Evolutionary conservation across 2,113 vertebrate species (phyloP), one percentile per base, ranked within the genome.

Genomic region (Machaerirhynchus nigripectus): DNA sequence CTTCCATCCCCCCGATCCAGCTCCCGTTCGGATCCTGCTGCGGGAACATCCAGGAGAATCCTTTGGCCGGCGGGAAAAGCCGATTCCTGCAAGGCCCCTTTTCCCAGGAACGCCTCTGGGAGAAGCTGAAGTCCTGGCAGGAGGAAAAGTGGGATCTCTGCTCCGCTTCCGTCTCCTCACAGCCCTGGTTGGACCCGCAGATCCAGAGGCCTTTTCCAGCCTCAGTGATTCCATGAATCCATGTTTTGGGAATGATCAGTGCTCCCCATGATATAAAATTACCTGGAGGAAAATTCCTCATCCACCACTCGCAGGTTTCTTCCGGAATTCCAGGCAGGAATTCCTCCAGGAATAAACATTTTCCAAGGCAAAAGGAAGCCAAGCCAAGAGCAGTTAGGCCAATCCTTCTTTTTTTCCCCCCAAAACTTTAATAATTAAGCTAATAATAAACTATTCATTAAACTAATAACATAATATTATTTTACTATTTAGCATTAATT

Each of bases 321-420:
- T 86, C 84, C 84, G 74, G 73, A 91, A 76, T 39, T 73, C 53
- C 59, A 60, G 84, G 85, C 80, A 71, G 73, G 85, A 89, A 69
- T 91, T 84, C 74, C 27, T 80, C 61, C 55, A 65, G 90, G 85
- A 89, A 77, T 68, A 76, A 95, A 89, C 55, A n/a, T 95, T 92
- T 91, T 89, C 77, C 89, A 64, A 65, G 55, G 59, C 63, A 31
- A 76, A 75, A 88, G 71, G 90, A 94, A 91, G 53, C 13, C 44
- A 46, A 64, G 28, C 44, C 64, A 47, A 83, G 80, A 24, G 61
- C 59, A 56, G 55, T 33, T 37, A 63, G 17, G 59, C 33, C 31
- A 50, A 42, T 20, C 12, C 10, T 23, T 59, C 28, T 56, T 8
- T 26, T 26, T 39, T 39, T 15, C 3, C n/a, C 22, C 4, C 1